Conservation (phyloP, 2,888 invertebrate genomes). For the Sycophila texana region DNA sequence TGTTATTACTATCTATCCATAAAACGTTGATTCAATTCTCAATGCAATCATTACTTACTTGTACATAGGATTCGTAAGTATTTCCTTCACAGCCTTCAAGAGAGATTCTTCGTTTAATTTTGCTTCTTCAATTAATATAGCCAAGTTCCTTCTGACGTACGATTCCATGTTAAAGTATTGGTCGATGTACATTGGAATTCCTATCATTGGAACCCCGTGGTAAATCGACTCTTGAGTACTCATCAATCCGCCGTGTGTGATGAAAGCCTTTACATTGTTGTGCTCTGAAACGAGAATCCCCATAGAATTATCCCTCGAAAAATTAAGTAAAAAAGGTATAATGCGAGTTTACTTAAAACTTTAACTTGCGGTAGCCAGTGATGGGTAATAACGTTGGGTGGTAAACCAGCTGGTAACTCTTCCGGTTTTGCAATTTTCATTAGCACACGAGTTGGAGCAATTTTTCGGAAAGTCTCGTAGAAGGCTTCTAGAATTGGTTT, state of each 20-base stretch:
- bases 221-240: constrained; percentile 63
- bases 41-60: constrained; percentile 56
- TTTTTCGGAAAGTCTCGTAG: constrained; percentile 65
- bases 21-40: background rate
- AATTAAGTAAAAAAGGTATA: background rate
- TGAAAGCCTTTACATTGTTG: constrained; percentile 63
- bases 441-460: constrained; percentile 68
- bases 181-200: constrained; percentile 65
- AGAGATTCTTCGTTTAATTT: constrained; percentile 71
- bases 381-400: constrained; percentile 68
- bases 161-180: constrained; percentile 64
- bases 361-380: constrained; percentile 67
- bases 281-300: constrained; percentile 63
- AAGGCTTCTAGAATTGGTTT: constrained; percentile 59
- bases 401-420: constrained; percentile 66
- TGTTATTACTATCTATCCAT: background rate
- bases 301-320: too few species aligned
- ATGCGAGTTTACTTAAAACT: constrained; percentile 63
- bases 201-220: constrained; percentile 64
- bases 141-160: constrained; percentile 61
- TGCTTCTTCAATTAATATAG: constrained; percentile 56
- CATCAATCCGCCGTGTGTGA: constrained; percentile 67
- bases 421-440: constrained; percentile 67
- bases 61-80: constrained; percentile 73
- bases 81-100: constrained; percentile 68